Base-by-base conservation (phyloP, 2,888 invertebrate species). In the Tortricodes alternella region DNA sequence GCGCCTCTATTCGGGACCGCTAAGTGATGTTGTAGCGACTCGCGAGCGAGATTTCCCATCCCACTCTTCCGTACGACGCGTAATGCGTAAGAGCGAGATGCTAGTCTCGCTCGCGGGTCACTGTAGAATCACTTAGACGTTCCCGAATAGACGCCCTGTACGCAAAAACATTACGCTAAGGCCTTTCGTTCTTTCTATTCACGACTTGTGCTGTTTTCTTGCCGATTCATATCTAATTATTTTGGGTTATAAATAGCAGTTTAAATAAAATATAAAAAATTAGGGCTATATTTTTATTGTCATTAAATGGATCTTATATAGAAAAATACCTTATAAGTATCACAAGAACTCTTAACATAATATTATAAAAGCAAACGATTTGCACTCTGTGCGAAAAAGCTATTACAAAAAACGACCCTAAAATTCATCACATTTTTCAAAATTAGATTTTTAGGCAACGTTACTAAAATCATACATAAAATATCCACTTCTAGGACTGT, bases 261-360 rank as follows among this genome's bases (percentile, higher is more conserved):
- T n/a, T n/a, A 27, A 27, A 27, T 27, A 27, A 15, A 34, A 8
- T 7, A 34, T 9, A 8, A 34, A 29, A 29, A 29, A 1, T n/a
- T n/a, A 8, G 3, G 3, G 11, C 29, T 8, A 29, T 9, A n/a
- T 29, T 9, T 56, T 59, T 59, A 59, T 59, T 59, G 59, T 59
- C 59, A 38, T 53, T 48, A 23, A 44, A 38, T 56, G 50, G 38
- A 50, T 56, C 29, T 50, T 50, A 50, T 32, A 43, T 48, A 49
- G 55, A 48, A 43, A n/a, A 9, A 29, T 29, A 44, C 49, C 49
- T 44, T 56, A 50, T 23, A 13, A 23, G 44, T 56, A 56, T 56
- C 56, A 50, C 56, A 44, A 48, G 39, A 27, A 44, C 35, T 49
- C 27, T 55, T 50, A 32, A 50, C 21, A 44, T n/a, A 50, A 37